Base-by-base conservation (phyloP, 2,888 invertebrate species). In the Callyntrura guangdongensis region DNA sequence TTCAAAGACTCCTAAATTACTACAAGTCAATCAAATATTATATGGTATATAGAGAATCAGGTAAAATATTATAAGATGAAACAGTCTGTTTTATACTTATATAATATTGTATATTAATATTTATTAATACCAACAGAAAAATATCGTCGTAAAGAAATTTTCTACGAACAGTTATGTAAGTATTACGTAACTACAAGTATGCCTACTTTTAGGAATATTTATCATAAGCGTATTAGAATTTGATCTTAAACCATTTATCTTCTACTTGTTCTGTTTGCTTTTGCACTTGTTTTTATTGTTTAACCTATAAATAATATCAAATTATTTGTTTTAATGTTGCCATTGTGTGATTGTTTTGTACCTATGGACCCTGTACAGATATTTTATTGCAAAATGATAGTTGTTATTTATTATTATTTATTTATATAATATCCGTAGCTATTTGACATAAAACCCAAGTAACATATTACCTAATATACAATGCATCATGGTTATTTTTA, bases 291-390 rank as follows among this genome's bases (percentile, higher is more conserved):
- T 67, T 67, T 25, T 22, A 25, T 4, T 25, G 64, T 20, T 25
- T 64, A 25, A 64, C 6, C 64, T 22, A 12, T 64, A 25, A 25
- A 64, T 64, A 22, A 22, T 25, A 20, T 64, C 22, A 25, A 36
- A 12, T 20, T 49, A 17, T 45, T 5, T 36, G 11, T 72, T 4
- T 11, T 25, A 64, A 22, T 25, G 22, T 49, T 74, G 74, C 49
- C 74, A 74, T 45, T 47, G 74, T 53, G 74, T 74, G 74, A 74
- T 74, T 74, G 74, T 74, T 45, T 74, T 74, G 74, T 74, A 74
- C 74, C 74, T 74, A 49, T 22, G 74, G 74, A 74, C 53, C 74
- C 20, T 22, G 49, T 17, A 69, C 3, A 69, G 27, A 74, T 47
- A 22, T 72, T 74, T 49, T 74, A 72, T 27, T 64, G 59, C 17